phyloP scores from a whole-genome alignment of 2,113 vertebrate genomes.

The Megaceryle torquata region DNA sequence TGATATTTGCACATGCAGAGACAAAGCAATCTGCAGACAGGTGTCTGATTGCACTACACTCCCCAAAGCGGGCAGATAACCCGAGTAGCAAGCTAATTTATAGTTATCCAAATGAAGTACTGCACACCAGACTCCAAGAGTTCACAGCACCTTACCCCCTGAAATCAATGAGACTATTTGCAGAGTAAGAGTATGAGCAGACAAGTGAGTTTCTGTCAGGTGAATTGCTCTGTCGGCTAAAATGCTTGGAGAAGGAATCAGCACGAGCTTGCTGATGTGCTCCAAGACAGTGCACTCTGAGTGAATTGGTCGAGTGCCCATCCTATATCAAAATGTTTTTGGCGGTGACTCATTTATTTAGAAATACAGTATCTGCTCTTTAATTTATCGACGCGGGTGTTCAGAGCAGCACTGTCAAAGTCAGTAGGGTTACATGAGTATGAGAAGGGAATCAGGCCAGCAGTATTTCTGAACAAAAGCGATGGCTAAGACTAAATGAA shows the following conservation, averaged over 20 bases:
- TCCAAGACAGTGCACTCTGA: background rate
- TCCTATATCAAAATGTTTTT: background rate
- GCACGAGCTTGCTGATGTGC: background rate
- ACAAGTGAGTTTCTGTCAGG: background rate
- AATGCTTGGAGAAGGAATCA: background rate
- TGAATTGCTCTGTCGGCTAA: background rate
- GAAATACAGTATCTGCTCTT: background rate
- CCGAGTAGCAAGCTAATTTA: background rate
- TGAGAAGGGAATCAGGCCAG: background rate
- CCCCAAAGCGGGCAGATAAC: background rate
- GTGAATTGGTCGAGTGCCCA: background rate
- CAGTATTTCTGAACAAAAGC: background rate
- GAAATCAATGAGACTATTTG: background rate
- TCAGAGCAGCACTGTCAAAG: background rate
- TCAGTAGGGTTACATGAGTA: background rate
- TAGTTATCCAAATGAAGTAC: background rate
- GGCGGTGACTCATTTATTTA: fast-evolving
- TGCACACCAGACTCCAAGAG: background rate
- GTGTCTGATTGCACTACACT: background rate
- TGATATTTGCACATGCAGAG: background rate
- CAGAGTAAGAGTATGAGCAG: background rate
- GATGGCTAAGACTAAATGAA: background rate
- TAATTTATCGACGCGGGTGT: background rate
- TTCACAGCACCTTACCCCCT: background rate
- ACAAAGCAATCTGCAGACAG: background rate